Evolutionary conservation across 2,113 vertebrate genomes (phyloP).

Genomic region (Alethe diademata): DNA sequence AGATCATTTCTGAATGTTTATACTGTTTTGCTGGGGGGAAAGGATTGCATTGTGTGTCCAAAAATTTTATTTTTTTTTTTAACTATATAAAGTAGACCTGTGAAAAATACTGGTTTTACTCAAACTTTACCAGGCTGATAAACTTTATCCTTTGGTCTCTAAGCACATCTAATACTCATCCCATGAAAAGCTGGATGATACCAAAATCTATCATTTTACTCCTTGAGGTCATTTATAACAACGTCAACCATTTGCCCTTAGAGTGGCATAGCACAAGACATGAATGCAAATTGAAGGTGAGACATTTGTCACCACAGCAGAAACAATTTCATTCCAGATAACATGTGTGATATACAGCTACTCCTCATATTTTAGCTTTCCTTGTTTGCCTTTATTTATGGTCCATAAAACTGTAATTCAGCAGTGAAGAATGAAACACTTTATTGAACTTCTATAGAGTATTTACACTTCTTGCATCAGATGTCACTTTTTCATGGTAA

Average conservation of each 20-base stretch:
- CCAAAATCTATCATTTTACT: background rate
- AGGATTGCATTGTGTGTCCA: background rate
- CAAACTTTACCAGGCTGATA: background rate
- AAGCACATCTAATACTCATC: background rate
- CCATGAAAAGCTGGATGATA: background rate
- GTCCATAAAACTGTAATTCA: slow-evolving; percentile 40
- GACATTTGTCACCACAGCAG: background rate
- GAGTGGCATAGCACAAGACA: background rate
- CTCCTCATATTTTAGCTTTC: slow-evolving; percentile 39
- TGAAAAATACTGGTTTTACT: background rate
- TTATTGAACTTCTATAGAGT: background rate
- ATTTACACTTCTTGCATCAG: slow-evolving; percentile 33
- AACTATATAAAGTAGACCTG: background rate
- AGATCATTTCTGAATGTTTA: background rate
- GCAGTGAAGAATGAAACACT: slow-evolving; percentile 39
- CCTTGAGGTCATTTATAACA: background rate
- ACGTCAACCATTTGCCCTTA: background rate
- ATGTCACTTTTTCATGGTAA: slow-evolving; percentile 32
- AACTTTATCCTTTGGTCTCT: background rate
- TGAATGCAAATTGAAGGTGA: background rate
- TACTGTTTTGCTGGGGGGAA: background rate
- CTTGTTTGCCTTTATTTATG: slow-evolving; percentile 46
- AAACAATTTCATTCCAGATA: slow-evolving; percentile 1
- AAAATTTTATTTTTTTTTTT: background rate
- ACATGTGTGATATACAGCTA: background rate